Evolutionary conservation across 2,797 vertebrate species (phyloP), one percentile per base, ranked within the genome.

Genomic region (Pagetopsis macropterus): DNA sequence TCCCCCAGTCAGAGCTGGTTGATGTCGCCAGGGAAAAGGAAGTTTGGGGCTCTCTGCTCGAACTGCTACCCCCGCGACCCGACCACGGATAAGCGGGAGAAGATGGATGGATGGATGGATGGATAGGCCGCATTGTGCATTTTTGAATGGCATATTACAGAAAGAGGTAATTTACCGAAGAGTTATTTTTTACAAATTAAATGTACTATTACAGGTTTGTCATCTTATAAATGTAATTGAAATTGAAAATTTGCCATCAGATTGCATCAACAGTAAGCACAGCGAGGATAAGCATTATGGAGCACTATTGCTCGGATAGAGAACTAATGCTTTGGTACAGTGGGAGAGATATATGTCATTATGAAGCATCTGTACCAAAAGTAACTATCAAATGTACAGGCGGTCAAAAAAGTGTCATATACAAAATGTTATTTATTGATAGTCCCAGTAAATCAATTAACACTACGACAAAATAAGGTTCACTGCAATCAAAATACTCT

Each of bases 401-500:
- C 69, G 27, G 23, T 43, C 6, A 46, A 70, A 71, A 65, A 70
- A 19, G 19, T 33, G n/a, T 43, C 7, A 16, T 19, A 8, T 72
- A 65, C 17, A 70, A 69, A 73, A 72, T 45, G 21, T 52, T 31
- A 60, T 21, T 60, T 17, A 51, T 10, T 21, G 5, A 60, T 13
- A 58, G 33, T 72, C 50, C 59, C 9, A 56, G 21, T 46, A 7
- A 62, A 23, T 37, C 49, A n/a, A 15, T 9, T 31, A 40, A 54
- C 23, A 66, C n/a, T 44, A 52, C 3, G 23, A 33, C 19, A 63
- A 69, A 37, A 60, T 61, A 21, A 66, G 43, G 56, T 17, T 60
- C 2, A 63, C 40, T 59, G 11, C 58, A 63, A 78, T 72, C 51
- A 71, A 73, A 79, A 67, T 43, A 70, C 23, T 68, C 31, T 31